Evolutionary conservation across 2,113 vertebrate species (phyloP).

Genomic region (Eretmochelys imbricata): DNA sequence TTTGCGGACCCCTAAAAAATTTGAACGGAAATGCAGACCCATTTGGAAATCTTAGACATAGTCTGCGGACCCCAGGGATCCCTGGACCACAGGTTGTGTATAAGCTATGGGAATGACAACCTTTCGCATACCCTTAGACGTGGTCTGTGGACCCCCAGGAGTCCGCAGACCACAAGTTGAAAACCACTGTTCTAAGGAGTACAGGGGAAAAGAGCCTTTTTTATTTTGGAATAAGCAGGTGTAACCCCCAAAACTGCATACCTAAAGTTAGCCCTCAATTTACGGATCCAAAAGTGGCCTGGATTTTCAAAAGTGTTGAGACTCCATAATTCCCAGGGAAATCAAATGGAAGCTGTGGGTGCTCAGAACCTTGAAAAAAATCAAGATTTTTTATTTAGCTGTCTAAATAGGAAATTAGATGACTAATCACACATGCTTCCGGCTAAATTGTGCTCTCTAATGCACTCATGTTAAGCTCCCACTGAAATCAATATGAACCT

Average conservation of each 20-base stretch:
- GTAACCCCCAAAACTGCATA: background rate
- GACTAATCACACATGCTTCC: background rate
- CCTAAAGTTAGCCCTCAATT: background rate
- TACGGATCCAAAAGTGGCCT: background rate
- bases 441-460: background rate
- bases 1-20: too few relatives aligned
- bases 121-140: too few relatives aligned
- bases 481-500: background rate
- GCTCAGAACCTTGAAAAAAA: background rate
- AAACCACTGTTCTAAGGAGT: background rate
- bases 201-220: background rate
- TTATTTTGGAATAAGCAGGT: background rate
- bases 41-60: too few relatives aligned
- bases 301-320: background rate
- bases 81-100: too few relatives aligned
- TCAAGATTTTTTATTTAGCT: background rate
- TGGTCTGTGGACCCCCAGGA: too few relatives aligned
- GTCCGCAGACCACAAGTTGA: too few relatives aligned
- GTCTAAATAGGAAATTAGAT: background rate
- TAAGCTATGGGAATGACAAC: too few relatives aligned
- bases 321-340: background rate
- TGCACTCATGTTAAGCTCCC: background rate
- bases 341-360: background rate
- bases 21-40: too few relatives aligned
- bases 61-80: too few relatives aligned